Evolutionary conservation across 2,113 vertebrate species (phyloP), one percentile per base, ranked within the genome.

Genomic region (Hydrochoerus hydrochaeris): DNA sequence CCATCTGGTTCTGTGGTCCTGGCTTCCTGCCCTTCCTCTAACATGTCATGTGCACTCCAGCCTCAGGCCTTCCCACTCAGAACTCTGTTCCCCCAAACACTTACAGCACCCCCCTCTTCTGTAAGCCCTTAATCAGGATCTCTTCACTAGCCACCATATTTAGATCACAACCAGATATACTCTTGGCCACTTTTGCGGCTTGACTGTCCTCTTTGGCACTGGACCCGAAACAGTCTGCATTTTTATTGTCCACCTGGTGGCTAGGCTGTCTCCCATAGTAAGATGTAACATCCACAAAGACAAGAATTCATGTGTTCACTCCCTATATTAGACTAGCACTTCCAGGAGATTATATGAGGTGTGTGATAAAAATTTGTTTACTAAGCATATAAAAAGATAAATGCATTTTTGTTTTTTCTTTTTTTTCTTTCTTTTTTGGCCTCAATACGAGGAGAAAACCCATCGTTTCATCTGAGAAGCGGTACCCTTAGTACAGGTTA

Each of bases 381-480:
- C 73, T 60, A 81, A 93, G 82, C 17, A 95, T 86, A 95, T 32
- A 5, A 96, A 96, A 57, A 93, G 14, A 85, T 80, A 88, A 83
- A 65, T 62, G 20, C 1, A 44, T 41, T 88, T 95, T 69, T 13
- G 88, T 78, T 26, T n/a, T 91, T 71, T 14, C 0, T 75, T 71
- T 13, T 26, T n/a, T 91, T 71, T 14, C 0, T 75, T 71, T 13
- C 44, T 54, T 19, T 20, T 20, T n/a, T 26, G 32, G 38, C 22
- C 49, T 19, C 35, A 63, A 67, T 82, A 77, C 35, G 5, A 19
- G 28, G n/a, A 94, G 41, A 82, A 81, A 46, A 11, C 14, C 44
- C 32, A 71, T 30, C 1, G 30, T 49, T 87, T 89, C 26, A 63
- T 30, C 57, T 92, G 69, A 92, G 71, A 95, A 97, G 60, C 46